A percentile compares a stretch with the other conserved stretches of the same genome.
Evolutionary conservation across 2,888 invertebrate genomes (phyloP).

Genomic region (Hydrotaea cyrtoneurina): DNA sequence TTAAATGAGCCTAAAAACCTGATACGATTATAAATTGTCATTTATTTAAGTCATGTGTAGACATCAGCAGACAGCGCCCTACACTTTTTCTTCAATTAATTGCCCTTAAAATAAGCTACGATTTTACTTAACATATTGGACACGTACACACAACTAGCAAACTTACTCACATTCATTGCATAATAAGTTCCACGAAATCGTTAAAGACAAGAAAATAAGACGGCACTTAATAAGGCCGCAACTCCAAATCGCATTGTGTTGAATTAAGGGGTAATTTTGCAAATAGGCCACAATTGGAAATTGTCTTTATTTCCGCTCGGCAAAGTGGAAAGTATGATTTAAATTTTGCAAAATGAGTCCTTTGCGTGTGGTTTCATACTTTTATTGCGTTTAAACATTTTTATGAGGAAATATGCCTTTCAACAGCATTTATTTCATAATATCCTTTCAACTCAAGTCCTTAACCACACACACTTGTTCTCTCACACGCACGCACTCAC

Average conservation of each 20-base stretch:
- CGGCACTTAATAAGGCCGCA: background rate
- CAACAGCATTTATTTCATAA: constrained; percentile 66
- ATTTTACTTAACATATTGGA: no score
- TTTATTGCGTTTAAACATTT: background rate
- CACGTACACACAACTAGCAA: no score
- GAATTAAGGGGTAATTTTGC: constrained; percentile 44
- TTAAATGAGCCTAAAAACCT: no score
- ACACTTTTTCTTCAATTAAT: no score
- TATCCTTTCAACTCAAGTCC: constrained; percentile 65
- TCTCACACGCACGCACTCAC: background rate
- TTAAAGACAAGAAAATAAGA: no score
- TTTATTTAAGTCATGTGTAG: no score
- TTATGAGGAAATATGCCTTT: constrained; percentile 49
- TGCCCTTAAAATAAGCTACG: no score
- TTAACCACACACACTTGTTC: constrained; percentile 45
- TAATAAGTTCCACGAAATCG: background rate
- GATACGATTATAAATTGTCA: no score
- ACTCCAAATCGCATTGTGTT: constrained; percentile 20
- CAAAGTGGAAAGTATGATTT: constrained; percentile 37
- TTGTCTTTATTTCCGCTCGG: constrained; percentile 56
- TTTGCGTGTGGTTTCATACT: constrained; percentile 59
- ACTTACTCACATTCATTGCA: no score
- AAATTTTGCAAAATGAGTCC: constrained; percentile 61
- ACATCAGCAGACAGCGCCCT: no score
- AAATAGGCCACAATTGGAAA: constrained; percentile 41